A percentile compares a stretch with the other conserved stretches of the same genome.
These are phyloP conservation scores for Chrysaora quinquecirrha DNA, from an alignment of 30 jellyfish, hydroid and myxozoan species.

Conservation along the genomic window DNA sequence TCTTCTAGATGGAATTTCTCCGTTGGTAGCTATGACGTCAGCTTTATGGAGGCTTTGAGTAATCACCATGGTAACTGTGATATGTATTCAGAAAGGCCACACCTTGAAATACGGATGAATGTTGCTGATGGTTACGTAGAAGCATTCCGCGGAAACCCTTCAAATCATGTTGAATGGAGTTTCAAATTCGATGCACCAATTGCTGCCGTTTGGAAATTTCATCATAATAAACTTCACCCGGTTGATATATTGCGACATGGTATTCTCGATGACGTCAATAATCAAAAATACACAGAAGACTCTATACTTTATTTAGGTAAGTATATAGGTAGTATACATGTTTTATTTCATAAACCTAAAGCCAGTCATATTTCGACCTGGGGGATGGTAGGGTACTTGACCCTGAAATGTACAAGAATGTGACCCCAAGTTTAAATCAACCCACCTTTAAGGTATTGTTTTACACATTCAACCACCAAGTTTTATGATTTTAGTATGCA, in stretches of 20 bases:
- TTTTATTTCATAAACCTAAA: too few relatives aligned
- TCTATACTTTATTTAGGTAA: conserved; percentile 78
- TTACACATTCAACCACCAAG: too few relatives aligned
- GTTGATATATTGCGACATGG: conserved; percentile 84
- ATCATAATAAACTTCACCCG: conserved; percentile 50
- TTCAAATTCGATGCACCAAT: conserved; percentile 83
- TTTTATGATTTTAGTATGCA: too few relatives aligned
- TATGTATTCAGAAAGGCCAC: neutral
- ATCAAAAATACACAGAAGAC: conserved; percentile 35
- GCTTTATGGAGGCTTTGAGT: conserved; percentile 48
- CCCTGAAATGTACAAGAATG: too few relatives aligned
- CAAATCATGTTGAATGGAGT: conserved; percentile 62
- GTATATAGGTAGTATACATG: neutral
- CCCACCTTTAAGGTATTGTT: too few relatives aligned
- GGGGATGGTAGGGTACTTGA: too few relatives aligned
- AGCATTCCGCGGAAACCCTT: conserved; percentile 19
- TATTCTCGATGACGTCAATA: conserved; percentile 40
- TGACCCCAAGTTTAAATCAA: too few relatives aligned
- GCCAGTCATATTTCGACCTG: too few relatives aligned
- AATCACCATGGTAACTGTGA: conserved; percentile 33
- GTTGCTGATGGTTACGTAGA: conserved; percentile 80
- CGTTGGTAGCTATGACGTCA: conserved; percentile 89
- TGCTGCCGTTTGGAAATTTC: conserved; percentile 86
- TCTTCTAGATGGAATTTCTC: conserved; percentile 92
- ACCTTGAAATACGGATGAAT: conserved; percentile 45